Evolutionary conservation across 2,888 invertebrate species (phyloP).

Genomic region (Clivina fossor): DNA sequence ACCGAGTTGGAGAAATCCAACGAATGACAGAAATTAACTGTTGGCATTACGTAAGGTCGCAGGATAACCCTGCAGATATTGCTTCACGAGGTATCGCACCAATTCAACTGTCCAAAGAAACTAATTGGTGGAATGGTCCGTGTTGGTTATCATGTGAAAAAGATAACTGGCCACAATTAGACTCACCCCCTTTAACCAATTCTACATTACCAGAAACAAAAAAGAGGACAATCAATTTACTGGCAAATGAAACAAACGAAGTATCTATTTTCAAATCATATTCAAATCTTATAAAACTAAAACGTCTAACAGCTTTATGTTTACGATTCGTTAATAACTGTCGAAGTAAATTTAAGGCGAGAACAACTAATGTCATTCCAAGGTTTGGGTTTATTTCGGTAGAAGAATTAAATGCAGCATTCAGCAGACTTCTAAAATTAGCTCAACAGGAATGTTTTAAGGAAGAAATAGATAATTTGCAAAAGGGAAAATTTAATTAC

Average conservation of each 20-base stretch:
- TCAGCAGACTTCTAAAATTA: neutral
- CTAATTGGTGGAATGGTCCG: conserved; percentile 21
- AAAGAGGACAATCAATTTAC: neutral
- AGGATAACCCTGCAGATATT: conserved; percentile 19
- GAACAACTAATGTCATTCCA: too few species aligned
- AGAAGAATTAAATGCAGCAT: neutral
- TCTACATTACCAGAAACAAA: neutral
- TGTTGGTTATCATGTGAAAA: conserved; percentile 2
- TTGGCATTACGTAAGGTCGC: conserved; percentile 10
- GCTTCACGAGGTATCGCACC: conserved; percentile 4
- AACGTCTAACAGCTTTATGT: neutral
- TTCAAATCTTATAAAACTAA: neutral
- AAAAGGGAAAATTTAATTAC: neutral
- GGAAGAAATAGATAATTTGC: neutral
- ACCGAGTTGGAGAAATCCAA: conserved; percentile 22
- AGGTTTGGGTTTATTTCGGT: neutral
- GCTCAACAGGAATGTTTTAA: conserved; percentile 3
- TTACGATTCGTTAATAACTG: neutral
- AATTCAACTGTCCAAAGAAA: neutral
- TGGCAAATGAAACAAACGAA: neutral
- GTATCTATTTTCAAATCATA: neutral
- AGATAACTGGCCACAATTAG: conserved; percentile 7
- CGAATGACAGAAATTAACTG: neutral
- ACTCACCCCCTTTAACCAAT: neutral
- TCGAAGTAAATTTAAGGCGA: neutral